Evolutionary conservation across 1,140 invertebrate species (phyloP).

Genomic region (Hylyphantes graminicola): DNA sequence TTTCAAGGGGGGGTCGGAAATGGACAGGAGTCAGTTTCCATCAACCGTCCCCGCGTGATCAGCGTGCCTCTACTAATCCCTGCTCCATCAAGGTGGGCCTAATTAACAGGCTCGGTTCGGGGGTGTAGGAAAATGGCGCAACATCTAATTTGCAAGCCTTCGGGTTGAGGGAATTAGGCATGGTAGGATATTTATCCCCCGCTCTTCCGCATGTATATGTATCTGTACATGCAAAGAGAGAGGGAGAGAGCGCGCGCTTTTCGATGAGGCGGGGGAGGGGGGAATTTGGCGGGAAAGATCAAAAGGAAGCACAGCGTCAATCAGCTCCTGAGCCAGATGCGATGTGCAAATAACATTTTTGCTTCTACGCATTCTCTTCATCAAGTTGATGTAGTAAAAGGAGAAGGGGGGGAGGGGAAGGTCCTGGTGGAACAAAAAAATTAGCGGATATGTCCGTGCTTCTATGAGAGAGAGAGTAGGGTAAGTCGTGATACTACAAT

Average conservation of each 20-base stretch:
- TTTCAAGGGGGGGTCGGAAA: neutral
- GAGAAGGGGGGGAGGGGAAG: neutral
- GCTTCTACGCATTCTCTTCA: conserved; percentile 63
- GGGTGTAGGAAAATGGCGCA: conserved; percentile 44
- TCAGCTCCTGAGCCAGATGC: conserved; percentile 57
- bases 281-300: conserved; percentile 53
- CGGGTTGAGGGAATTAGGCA: conserved; percentile 52
- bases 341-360: conserved; percentile 62
- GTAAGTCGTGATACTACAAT: too few species aligned
- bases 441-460: conserved; percentile 56
- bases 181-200: conserved; percentile 58
- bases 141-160: conserved; percentile 61
- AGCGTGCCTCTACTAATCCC: neutral
- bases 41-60: conserved; percentile 26
- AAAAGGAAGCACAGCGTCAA: conserved; percentile 58
- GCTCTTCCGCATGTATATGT: neutral
- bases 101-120: conserved; percentile 35
- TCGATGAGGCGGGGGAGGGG: conserved; percentile 1
- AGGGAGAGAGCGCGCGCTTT: conserved; percentile 3
- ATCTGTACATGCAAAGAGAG: neutral
- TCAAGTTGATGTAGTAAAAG: conserved; percentile 57
- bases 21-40: conserved; percentile 43
- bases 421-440: conserved; percentile 59
- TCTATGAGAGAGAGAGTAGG: conserved; percentile 8
- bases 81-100: neutral